Percentiles rank a stretch among this genome's conserved stretches.
Evolutionary conservation across 2,888 invertebrate species (phyloP).

Genomic region (Caenorhabditis sp.): DNA sequence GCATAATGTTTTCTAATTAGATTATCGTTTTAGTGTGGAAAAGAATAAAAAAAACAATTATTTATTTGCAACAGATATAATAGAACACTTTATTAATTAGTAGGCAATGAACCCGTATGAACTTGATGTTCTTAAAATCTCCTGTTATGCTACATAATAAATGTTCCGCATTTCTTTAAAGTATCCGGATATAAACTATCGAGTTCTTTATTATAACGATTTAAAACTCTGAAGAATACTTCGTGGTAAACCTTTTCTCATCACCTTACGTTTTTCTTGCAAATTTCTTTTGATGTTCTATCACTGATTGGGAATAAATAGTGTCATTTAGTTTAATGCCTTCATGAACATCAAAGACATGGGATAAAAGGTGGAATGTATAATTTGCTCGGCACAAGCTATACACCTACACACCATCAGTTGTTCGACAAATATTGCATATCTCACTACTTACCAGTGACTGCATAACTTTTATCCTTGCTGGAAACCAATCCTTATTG

Average conservation of each 20-base stretch:
- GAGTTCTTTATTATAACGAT: constrained; percentile 44
- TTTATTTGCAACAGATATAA: too few species aligned
- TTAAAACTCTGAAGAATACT: constrained; percentile 53
- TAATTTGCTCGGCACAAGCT: constrained; percentile 70
- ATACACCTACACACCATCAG: constrained; percentile 53
- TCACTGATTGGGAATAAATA: constrained; percentile 57
- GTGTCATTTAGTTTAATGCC: constrained; percentile 64
- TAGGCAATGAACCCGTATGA: too few species aligned
- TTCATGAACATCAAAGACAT: constrained; percentile 69
- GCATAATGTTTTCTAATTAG: too few species aligned
- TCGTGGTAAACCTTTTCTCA: too few species aligned
- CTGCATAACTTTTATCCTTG: constrained; percentile 71
- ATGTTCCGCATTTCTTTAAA: constrained; percentile 61
- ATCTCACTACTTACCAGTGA: constrained; percentile 42
- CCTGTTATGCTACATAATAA: constrained; percentile 31
- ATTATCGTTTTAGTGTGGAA: too few species aligned
- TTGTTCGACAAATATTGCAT: too few species aligned
- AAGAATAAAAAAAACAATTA: too few species aligned
- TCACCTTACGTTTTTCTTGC: constrained; percentile 13
- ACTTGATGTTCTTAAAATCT: neutral
- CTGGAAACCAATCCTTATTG: constrained; percentile 70
- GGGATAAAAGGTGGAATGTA: constrained; percentile 63
- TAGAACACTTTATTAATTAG: too few species aligned
- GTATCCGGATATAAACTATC: constrained; percentile 63
- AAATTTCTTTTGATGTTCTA: constrained; percentile 45